These are phyloP conservation scores for Lytechinus pictus DNA, from an alignment of 35 echinoderm and acorn worm genomes.

Conservation along the genomic window DNA sequence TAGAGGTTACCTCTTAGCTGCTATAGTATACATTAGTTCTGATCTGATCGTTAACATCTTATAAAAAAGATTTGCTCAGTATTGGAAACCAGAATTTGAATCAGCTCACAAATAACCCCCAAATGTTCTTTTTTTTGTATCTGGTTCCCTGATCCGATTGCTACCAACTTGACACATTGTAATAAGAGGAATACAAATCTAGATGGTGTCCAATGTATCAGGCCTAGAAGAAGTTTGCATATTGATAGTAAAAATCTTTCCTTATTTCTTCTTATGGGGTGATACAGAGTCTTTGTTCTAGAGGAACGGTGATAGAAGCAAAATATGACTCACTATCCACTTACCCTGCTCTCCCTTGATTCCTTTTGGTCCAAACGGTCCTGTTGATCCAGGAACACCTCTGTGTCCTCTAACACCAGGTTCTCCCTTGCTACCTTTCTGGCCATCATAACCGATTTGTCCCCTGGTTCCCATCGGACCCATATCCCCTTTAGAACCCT, in stretches of 20 bases:
- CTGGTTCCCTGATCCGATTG: too few species aligned
- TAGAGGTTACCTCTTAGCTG: neutral
- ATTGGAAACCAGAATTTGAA: neutral
- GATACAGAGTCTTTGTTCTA: neutral
- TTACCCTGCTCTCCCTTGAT: constrained; percentile 38
- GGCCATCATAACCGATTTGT: constrained; percentile 25
- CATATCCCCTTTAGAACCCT: constrained; percentile 48
- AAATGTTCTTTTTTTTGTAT: too few species aligned
- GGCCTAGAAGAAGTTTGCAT: too few species aligned
- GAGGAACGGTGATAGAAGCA: too few species aligned
- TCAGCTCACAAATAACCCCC: too few species aligned
- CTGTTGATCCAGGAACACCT: constrained; percentile 38
- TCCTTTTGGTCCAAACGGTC: constrained; percentile 43
- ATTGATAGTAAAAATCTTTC: neutral
- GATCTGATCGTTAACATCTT: neutral
- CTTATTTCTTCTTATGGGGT: neutral
- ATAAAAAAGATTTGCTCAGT: neutral
- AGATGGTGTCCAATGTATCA: too few species aligned
- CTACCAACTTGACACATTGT: too few species aligned
- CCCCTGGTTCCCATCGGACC: constrained; percentile 52
- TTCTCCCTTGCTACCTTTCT: constrained; percentile 43
- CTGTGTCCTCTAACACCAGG: neutral
- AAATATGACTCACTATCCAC: neutral
- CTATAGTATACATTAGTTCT: too few species aligned
- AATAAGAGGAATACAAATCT: too few species aligned